phyloP scores from a whole-genome alignment of 2,113 vertebrate species.

The Strix aluco region DNA sequence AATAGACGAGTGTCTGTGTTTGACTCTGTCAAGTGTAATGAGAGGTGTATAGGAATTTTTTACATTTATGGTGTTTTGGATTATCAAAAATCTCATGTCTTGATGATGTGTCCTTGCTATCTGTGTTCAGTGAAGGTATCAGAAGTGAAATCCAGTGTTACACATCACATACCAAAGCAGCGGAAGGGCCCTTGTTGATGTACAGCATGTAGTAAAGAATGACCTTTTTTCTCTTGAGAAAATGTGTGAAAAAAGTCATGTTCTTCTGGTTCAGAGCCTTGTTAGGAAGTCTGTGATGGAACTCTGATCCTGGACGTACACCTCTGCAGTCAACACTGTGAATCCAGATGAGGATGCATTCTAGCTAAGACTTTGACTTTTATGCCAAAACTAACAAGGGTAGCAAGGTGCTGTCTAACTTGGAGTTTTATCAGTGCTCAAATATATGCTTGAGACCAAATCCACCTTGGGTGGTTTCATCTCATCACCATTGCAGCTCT shows the following conservation, averaged over 20 bases:
- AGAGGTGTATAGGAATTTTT: background rate
- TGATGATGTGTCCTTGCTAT: background rate
- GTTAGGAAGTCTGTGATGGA: background rate
- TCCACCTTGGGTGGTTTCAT: background rate
- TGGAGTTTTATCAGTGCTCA: background rate
- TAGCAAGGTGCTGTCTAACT: background rate
- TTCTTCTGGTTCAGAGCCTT: background rate
- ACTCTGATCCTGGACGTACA: background rate
- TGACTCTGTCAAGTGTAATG: background rate
- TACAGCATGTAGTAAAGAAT: background rate
- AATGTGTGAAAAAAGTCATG: background rate
- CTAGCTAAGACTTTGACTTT: background rate
- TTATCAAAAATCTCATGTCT: background rate
- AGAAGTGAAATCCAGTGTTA: background rate
- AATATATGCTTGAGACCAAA: background rate
- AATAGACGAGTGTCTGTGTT: accelerated
- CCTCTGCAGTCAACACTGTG: background rate
- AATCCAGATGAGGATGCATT: background rate
- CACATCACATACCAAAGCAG: background rate
- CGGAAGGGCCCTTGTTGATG: background rate
- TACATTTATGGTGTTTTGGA: background rate
- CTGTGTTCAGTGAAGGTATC: background rate
- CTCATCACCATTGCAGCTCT: background rate
- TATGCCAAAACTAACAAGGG: background rate
- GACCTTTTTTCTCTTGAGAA: background rate